A percentile compares a stretch with the other conserved stretches of the same genome.
phyloP scores from a whole-genome alignment of 2,797 vertebrate species.

The Pristis pectinata region DNA sequence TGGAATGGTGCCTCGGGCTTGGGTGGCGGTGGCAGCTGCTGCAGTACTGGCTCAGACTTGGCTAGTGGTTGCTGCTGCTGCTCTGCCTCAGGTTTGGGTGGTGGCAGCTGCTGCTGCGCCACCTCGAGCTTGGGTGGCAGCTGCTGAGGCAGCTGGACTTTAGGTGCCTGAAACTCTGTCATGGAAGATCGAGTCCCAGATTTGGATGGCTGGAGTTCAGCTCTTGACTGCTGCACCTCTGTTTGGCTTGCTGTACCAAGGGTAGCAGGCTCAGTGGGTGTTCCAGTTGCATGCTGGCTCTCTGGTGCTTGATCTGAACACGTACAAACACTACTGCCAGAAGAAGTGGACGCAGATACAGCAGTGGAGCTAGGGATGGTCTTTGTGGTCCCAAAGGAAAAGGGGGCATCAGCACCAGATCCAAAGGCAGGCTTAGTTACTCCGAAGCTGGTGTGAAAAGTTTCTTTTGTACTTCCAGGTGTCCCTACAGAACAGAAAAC shows the following conservation, averaged over 20 bases:
- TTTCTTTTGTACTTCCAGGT: conserved; percentile 59
- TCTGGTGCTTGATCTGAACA: background rate
- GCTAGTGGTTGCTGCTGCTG: background rate
- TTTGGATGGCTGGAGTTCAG: background rate
- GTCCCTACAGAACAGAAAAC: conserved; percentile 43
- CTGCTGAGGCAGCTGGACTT: background rate
- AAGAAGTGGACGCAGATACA: background rate
- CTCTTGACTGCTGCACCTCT: conserved; percentile 49
- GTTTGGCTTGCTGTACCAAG: conserved; percentile 46
- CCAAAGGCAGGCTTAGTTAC: conserved; percentile 59
- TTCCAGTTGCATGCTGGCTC: background rate
- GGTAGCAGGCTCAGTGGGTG: background rate
- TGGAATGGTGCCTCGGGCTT: background rate
- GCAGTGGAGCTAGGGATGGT: conserved; percentile 42
- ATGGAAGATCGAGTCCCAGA: background rate
- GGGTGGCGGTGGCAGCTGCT: background rate
- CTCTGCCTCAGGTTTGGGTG: background rate
- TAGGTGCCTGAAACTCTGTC: background rate
- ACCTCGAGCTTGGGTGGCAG: background rate
- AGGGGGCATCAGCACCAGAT: conserved; percentile 53
- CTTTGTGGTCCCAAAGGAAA: conserved; percentile 56
- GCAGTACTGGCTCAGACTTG: background rate
- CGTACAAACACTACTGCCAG: background rate
- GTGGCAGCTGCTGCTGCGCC: background rate
- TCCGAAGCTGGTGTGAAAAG: conserved; percentile 56